Conservation (phyloP, 2,888 invertebrate species). For the Chymomyza caudatula region DNA sequence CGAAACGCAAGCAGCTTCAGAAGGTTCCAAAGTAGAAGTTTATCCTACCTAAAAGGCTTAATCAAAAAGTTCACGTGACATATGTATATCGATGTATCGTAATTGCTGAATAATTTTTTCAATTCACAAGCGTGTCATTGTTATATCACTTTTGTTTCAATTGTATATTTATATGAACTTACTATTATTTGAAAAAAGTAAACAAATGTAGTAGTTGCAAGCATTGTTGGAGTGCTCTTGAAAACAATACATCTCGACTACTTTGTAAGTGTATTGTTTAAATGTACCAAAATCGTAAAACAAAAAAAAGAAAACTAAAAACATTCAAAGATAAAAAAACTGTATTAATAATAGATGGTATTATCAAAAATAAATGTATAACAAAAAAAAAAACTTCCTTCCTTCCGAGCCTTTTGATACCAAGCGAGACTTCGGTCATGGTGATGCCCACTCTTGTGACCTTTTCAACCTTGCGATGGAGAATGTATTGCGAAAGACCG, state of each 20-base stretch:
- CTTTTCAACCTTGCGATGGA: too few species aligned
- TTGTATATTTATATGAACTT: neutral
- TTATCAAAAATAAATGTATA: conserved; percentile 62
- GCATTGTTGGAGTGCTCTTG: neutral
- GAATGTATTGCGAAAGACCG: too few species aligned
- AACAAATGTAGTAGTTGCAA: neutral
- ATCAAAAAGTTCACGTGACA: conserved; percentile 25
- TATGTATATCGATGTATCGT: conserved; percentile 55
- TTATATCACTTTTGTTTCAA: neutral
- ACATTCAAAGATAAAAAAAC: conserved; percentile 46
- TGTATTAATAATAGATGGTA: conserved; percentile 61
- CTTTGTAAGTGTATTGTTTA: conserved; percentile 29
- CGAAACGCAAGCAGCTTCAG: conserved; percentile 24
- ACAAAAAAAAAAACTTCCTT: conserved; percentile 9
- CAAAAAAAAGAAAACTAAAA: conserved; percentile 24
- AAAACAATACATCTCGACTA: conserved; percentile 24
- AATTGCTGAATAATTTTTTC: conserved; percentile 51
- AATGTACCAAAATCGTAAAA: conserved; percentile 33
- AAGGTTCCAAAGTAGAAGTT: conserved; percentile 46
- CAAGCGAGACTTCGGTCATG: too few species aligned
- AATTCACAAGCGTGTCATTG: neutral
- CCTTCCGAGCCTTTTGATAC: too few species aligned
- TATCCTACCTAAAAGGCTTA: conserved; percentile 13
- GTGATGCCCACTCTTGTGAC: too few species aligned
- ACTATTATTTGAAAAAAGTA: neutral